Base-by-base conservation (phyloP, 2,797 vertebrate genomes). In the Centroberyx gerrardi region DNA sequence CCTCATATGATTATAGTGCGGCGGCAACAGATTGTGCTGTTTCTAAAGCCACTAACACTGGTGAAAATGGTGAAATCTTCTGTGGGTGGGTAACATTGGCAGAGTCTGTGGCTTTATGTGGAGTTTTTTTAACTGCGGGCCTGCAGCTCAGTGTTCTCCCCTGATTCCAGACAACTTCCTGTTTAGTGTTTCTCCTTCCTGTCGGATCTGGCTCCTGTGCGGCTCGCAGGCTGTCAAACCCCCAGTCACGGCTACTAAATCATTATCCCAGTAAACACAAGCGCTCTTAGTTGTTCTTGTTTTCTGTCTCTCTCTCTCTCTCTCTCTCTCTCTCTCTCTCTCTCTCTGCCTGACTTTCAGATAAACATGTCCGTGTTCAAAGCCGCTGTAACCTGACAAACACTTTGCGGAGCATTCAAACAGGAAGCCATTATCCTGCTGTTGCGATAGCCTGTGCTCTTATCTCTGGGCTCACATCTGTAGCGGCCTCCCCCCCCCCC, bases 401-500 rank as follows among this genome's bases (percentile, higher is more conserved):
- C 89, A 87, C 79, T 87, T 83, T 84, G 76, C 14, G 14, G 42
- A 66, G 85, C 88, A 52, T 87, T 92, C 86, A 90, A 93, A 94
- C 94, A 94, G 94, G 95, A 95, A 94, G 87, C 80, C 83, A 89
- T 94, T 95, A 94, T 92, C 87, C 92, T 77, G 53, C 69, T 29
- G 90, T 88, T 84, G 58, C 81, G 56, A 85, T 84, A 80, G 79
- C 76, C 69, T 84, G 55, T 67, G 72, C 48, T 80, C 92, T 95
- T 95, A 95, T 95, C 95, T 89, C 54, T 22, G 68, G 60, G 66
- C 86, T 87, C 86, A 87, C 95, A 94, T 95, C 93, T 94, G 93
- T 88, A 58, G 76, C 71, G 49, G 78, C 79, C 81, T 74, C 75
- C 69, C 85, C 70, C 64, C 70, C 64, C 65, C 68, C 49, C 58